A percentile compares a stretch with the other conserved stretches of the same genome.
Conservation (phyloP, 92 coral and sea anemone species). For the Siderastrea radians region DNA sequence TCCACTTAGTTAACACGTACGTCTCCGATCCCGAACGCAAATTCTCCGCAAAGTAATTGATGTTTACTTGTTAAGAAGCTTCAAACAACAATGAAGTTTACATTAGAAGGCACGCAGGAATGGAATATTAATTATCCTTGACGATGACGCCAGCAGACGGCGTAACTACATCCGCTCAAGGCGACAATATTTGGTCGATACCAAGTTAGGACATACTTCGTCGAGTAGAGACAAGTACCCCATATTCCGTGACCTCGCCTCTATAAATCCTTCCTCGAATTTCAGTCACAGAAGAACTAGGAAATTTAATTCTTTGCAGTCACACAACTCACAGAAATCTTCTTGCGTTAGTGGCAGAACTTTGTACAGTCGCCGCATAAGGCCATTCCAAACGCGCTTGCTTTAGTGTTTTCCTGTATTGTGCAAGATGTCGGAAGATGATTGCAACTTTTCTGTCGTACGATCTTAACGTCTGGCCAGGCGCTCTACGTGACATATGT, state of each 20-base stretch:
- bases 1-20: too few species aligned
- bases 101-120: constrained; percentile 13
- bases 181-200: neutral
- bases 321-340: constrained; percentile 15
- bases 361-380: neutral
- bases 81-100: constrained; percentile 15
- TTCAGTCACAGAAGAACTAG: constrained; percentile 7
- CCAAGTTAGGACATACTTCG: neutral
- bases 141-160: constrained; percentile 7
- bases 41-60: neutral
- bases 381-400: too few species aligned
- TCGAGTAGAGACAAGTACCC: neutral
- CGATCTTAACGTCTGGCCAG: too few species aligned
- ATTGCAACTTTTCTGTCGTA: neutral
- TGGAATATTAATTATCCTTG: neutral
- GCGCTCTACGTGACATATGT: neutral
- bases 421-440: neutral
- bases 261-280: neutral
- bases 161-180: constrained; percentile 21
- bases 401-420: neutral
- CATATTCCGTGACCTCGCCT: neutral
- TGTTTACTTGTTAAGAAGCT: constrained; percentile 3
- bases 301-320: neutral
- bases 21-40: neutral
- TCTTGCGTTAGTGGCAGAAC: neutral